Base-by-base conservation (phyloP, 1,140 invertebrate genomes). In the Eueides isabella region DNA sequence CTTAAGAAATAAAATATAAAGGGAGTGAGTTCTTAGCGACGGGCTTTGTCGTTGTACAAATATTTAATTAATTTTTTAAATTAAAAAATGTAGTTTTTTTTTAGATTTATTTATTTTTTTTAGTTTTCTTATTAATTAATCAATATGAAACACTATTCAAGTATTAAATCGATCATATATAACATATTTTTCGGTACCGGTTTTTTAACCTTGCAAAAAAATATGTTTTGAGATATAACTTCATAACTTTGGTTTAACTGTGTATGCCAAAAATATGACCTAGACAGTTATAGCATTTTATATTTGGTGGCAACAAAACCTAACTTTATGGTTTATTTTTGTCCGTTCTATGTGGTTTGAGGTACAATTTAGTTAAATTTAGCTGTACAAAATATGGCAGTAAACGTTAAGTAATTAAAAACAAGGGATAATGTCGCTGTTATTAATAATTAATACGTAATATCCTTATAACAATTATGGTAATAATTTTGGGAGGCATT, bases 211-310 rank as follows among this genome's bases (percentile, higher is more conserved):
- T 11, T 4, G 9, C 7, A 55, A 55, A 55, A 55, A 26, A 23
- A 0, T 26, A 11, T 23, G 6, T 55, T 55, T 55, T 55, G 5
- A 23, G 23, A 55, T 55, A 26, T 0, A 11, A 2, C 19, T 55
- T 55, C 48, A 55, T 55, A 55, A 55, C 48, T 55, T 55, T 55
- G 23, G 48, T 26, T 3, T 11, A 55, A 55, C 9, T 55, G 48
- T 19, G 48, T 55, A 23, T 55, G 48, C 48, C 48, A 55, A 55
- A 55, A 55, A 55, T 12, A 55, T 55, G 23, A 11, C 48, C 9
- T 55, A 11, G 48, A 23, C 6, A 6, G 48, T 55, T 23, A 19
- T 55, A 55, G 6, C 9, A 55, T 55, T 55, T 55, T 55, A 55
- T 55, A 55, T 55, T 55, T 23, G 23, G 19, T 23, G 19, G 48